phyloP scores from a whole-genome alignment of 2,797 vertebrate genomes.

The Lycodopsis pacificus region DNA sequence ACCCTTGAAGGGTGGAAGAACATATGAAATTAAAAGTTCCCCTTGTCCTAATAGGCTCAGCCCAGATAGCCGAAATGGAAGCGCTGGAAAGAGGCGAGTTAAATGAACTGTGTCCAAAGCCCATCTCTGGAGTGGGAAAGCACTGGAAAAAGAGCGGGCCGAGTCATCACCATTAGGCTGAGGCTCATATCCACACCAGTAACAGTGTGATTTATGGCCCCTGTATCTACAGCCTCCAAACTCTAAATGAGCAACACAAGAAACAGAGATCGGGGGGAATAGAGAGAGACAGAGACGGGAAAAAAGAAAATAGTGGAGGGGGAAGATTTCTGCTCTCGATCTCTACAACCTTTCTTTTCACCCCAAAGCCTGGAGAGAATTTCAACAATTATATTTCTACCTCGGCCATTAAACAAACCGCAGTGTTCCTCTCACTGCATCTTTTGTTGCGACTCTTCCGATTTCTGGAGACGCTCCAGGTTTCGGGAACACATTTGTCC shows the following conservation, averaged over 20 bases:
- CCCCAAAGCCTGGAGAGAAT: constrained; percentile 42
- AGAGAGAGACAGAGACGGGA: constrained; percentile 15
- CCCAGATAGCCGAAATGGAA: constrained; percentile 72
- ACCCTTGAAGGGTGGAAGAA: constrained; percentile 73
- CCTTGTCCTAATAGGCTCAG: constrained; percentile 80
- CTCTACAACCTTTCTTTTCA: constrained; percentile 69
- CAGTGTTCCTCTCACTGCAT: constrained; percentile 15
- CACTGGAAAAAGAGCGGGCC: constrained; percentile 75
- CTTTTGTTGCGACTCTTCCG: constrained; percentile 40
- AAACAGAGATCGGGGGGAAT: constrained; percentile 60
- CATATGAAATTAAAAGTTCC: constrained; percentile 85
- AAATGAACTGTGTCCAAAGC: constrained; percentile 86
- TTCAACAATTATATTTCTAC: constrained; percentile 51
- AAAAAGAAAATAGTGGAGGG: not conserved
- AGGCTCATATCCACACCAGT: constrained; percentile 79
- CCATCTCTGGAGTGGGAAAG: constrained; percentile 80
- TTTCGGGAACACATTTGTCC: constrained; percentile 57
- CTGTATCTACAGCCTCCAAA: constrained; percentile 70
- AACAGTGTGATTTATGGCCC: constrained; percentile 82
- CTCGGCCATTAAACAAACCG: constrained; percentile 44
- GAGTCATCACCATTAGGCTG: constrained; percentile 83
- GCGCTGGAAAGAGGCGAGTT: constrained; percentile 72
- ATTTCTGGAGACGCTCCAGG: constrained; percentile 45
- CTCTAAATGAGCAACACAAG: constrained; percentile 78
- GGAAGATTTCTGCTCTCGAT: constrained; percentile 51